Conservation (phyloP, 2,113 vertebrate genomes). For the Tautogolabrus adspersus region DNA sequence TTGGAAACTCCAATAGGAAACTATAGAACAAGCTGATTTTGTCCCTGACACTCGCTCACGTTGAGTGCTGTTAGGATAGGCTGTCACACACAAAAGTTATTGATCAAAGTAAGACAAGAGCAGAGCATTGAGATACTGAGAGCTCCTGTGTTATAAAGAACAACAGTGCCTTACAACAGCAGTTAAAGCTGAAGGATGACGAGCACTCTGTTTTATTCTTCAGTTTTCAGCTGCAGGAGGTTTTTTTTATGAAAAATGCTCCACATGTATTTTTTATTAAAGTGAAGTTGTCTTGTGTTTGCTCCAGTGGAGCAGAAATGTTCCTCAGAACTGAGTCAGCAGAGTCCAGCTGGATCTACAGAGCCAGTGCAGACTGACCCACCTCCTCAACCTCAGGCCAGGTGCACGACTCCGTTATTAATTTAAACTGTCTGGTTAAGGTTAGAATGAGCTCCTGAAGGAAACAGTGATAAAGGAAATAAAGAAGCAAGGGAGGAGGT, state of each 20-base stretch:
- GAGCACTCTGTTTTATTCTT: neutral
- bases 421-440: too few relatives aligned
- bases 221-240: neutral
- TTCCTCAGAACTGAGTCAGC: conserved; percentile 9
- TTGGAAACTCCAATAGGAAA: too few relatives aligned
- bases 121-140: neutral
- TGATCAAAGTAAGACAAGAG: neutral
- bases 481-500: neutral
- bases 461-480: neutral
- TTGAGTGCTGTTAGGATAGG: too few relatives aligned
- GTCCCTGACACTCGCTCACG: too few relatives aligned
- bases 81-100: neutral
- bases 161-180: neutral
- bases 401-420: neutral
- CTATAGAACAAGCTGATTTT: too few relatives aligned
- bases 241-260: neutral
- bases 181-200: neutral
- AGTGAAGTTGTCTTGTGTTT: neutral
- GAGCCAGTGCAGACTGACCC: neutral
- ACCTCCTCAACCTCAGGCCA: neutral
- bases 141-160: neutral
- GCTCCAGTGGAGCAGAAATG: conserved; percentile 14
- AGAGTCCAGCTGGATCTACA: neutral
- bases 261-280: conserved; percentile 10
- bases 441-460: neutral